Base-by-base conservation (phyloP, 2,888 invertebrate genomes). In the Eristalis intricaria region DNA sequence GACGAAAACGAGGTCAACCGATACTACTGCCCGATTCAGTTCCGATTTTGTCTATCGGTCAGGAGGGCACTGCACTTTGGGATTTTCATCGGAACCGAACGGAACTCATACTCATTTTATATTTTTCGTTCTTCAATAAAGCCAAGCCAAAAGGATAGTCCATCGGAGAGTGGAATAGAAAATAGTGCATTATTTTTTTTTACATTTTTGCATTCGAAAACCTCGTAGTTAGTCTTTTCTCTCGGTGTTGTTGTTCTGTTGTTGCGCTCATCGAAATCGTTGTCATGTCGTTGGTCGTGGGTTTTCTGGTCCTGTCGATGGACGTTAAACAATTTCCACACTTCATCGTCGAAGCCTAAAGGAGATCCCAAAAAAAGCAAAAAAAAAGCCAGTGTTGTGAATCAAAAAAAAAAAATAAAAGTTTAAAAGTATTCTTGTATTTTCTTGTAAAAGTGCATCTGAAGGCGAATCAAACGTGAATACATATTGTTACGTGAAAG, bases 51-150 rank as follows among this genome's bases (percentile, higher is more conserved):
- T 90, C 90, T 89, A 90, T 91, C 90, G 90, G 90, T 90, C 90
- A 90, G 90, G 90, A 91, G 91, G 91, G 90, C 91, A 91, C 90
- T 91, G 91, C 91, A 91, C 91, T 91, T 90, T 91, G 89, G 88
- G 89, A 90, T 89, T 90, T 91, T 90, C 90, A 90, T 90, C 90
- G 89, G 90, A 90, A 90, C 89, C 88, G 90, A 90, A 90, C 90
- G 89, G 90, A 90, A 89, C 89, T 89, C 84, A 77, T 76, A 77
- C 26, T 29, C 60, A 60, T 29, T 60, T 60, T 60, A 26, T 60
- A 60, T 23, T 79, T 87, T 83, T 81, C 85, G 64, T 78, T 77
- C 66, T 74, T 77, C 40, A 65, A 56, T 56, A 35, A 43, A 73
- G 38, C 29, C 29, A 75, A 58, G 60, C n/a, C 3, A 68, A 38